phyloP scores from a whole-genome alignment of 2,888 invertebrate genomes.

The Synanthedon myopaeformis region DNA sequence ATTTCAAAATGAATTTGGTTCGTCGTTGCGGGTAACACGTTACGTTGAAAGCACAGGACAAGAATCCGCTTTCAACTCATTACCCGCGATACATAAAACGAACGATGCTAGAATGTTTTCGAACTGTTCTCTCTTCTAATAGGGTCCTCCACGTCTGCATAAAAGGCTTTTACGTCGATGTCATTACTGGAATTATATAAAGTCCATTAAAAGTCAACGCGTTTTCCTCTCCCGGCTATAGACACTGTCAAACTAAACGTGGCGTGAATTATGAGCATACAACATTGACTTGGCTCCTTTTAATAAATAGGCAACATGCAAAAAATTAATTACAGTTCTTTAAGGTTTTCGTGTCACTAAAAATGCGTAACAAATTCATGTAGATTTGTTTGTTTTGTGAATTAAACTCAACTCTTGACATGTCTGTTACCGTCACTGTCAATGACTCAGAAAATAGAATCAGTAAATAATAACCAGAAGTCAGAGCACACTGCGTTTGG shows the following conservation, averaged over 20 bases:
- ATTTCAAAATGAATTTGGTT: constrained; percentile 6
- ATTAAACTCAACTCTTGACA: too few relatives aligned
- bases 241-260: constrained; percentile 1
- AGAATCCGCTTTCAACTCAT: constrained; percentile 13
- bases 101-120: constrained; percentile 5
- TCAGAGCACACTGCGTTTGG: too few relatives aligned
- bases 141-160: constrained; percentile 3
- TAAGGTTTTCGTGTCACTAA: too few relatives aligned
- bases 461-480: too few relatives aligned
- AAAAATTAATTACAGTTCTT: too few relatives aligned
- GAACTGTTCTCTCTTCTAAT: constrained; percentile 3
- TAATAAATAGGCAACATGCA: background rate
- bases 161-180: constrained; percentile 1
- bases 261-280: background rate
- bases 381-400: too few relatives aligned
- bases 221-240: constrained; percentile 1
- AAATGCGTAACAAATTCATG: too few relatives aligned
- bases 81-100: constrained; percentile 5
- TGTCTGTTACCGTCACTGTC: too few relatives aligned
- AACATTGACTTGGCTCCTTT: background rate
- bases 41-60: constrained; percentile 9
- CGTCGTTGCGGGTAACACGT: constrained; percentile 5
- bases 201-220: background rate
- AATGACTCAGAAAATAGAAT: too few relatives aligned
- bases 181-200: background rate